These are phyloP conservation scores for Sycophila sp. DNA, from an alignment of 1,140 invertebrate species.

Conservation along the genomic window DNA sequence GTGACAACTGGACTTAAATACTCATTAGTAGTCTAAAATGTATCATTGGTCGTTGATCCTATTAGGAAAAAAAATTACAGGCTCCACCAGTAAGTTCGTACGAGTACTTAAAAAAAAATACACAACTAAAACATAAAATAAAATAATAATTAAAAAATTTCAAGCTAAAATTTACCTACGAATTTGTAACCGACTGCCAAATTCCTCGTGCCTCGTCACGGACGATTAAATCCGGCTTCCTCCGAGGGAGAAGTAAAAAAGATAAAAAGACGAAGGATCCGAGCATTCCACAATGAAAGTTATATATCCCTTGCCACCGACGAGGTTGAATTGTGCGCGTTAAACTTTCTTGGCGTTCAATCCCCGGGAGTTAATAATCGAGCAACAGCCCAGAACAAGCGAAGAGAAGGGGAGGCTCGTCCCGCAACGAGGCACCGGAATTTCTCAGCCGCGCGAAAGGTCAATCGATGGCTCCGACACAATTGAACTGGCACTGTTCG, in stretches of 20 bases:
- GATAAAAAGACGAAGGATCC: too few species aligned
- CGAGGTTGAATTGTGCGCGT: too few species aligned
- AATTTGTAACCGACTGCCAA: too few species aligned
- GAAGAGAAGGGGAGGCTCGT: too few species aligned
- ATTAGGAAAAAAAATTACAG: constrained; percentile 11
- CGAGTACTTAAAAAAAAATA: neutral
- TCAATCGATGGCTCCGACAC: neutral
- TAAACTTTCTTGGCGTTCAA: too few species aligned
- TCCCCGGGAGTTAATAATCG: too few species aligned
- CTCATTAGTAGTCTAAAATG: neutral
- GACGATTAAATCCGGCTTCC: too few species aligned
- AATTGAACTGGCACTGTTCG: constrained; percentile 11
- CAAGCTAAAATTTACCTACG: neutral
- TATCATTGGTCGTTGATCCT: neutral
- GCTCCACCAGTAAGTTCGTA: neutral
- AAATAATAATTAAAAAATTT: constrained; percentile 13
- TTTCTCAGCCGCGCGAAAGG: neutral
- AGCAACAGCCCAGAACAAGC: too few species aligned
- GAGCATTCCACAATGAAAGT: too few species aligned
- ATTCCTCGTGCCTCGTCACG: too few species aligned
- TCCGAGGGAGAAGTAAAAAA: too few species aligned
- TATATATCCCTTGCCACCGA: too few species aligned
- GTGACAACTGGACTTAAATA: constrained; percentile 3
- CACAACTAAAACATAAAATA: neutral
- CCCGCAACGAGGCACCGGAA: neutral